Percentiles rank a stretch among this genome's conserved stretches.
Conservation (phyloP, 2,888 invertebrate species). For the Eupithecia subumbrata region DNA sequence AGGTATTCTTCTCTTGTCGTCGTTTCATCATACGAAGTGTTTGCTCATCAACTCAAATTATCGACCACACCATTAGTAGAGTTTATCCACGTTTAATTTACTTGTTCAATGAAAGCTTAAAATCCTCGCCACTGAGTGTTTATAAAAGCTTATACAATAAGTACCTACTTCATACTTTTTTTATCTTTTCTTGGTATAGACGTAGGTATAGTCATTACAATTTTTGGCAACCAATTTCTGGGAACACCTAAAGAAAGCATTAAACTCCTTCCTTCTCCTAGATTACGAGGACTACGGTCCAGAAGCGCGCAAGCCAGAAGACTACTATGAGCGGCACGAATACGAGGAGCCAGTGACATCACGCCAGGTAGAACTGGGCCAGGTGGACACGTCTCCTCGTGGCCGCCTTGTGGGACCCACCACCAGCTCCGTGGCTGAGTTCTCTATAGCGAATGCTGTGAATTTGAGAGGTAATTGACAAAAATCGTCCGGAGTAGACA, state of each 20-base stretch:
- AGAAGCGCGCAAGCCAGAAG: conserved; percentile 52
- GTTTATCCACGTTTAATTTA: too few species aligned
- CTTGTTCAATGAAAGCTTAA: background rate
- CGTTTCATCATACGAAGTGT: too few species aligned
- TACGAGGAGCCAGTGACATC: conserved; percentile 67
- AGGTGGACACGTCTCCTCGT: conserved; percentile 55
- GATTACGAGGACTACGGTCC: conserved; percentile 68
- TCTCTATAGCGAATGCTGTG: conserved; percentile 68
- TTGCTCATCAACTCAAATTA: too few species aligned
- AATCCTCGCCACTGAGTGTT: background rate
- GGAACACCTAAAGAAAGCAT: background rate
- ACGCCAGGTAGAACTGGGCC: conserved; percentile 58
- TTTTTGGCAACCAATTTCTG: background rate
- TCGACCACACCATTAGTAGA: too few species aligned
- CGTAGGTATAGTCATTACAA: background rate
- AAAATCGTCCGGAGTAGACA: too few species aligned
- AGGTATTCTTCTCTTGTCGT: too few species aligned
- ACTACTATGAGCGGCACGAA: conserved; percentile 66
- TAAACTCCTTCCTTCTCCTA: conserved; percentile 36
- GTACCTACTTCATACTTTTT: background rate
- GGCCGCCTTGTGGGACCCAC: conserved; percentile 62
- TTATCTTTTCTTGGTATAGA: background rate
- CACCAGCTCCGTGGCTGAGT: conserved; percentile 55
- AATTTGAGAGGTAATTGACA: conserved; percentile 68
- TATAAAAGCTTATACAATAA: background rate